Base-by-base conservation (phyloP, 2,888 invertebrate genomes). In the Epirrhoe tristata region DNA sequence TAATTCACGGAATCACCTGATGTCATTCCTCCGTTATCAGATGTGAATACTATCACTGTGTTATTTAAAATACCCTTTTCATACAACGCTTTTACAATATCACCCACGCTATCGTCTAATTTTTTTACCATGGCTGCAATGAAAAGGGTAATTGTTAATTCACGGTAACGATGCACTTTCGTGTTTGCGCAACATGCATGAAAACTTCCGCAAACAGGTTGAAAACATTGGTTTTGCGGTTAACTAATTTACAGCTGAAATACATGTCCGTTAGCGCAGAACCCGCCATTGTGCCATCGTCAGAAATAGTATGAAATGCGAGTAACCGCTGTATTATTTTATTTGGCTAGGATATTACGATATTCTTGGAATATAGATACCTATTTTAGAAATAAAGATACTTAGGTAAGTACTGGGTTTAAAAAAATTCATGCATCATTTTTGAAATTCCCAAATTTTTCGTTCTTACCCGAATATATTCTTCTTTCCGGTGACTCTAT, bases 1-100 rank as follows among this genome's bases (percentile, higher is more conserved):
- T 95, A 95, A 86, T 98, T 98, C 58, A 93, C 83, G 79, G 96
- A 95, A 57, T 94, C 78, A 0, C 97, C 98, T 63, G 94, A 90
- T 0, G 97, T 96, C 57, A 97, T 97, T 0, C 96, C 97, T 0
- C 98, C 98, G 83, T 98, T 98, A 83, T 98, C 99, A 10, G 98
- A 96, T 74, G 96, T 95, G 83, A 98, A 99, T 0, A 98, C 87
- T 60, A 99, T 94, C 54, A 99, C 95, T 0, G 98, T 96, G 82
- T 98, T 96, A 52, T 97, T 92, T 71, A 98, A 90, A 88, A 98
- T 96, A 1, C 94, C 93, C 66, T 94, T 95, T 0, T 94, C 84
- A 59, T 94, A 90, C 61, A 99, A 88, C 5, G 96, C 95, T 57
- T 94, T 83, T 0, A 98, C 94, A 12, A 98, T 95, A 46, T 95